Percentiles rank a stretch among this genome's conserved stretches.
Evolutionary conservation across 2,888 invertebrate genomes (phyloP).

Genomic region (Diachrysia chrysitis): DNA sequence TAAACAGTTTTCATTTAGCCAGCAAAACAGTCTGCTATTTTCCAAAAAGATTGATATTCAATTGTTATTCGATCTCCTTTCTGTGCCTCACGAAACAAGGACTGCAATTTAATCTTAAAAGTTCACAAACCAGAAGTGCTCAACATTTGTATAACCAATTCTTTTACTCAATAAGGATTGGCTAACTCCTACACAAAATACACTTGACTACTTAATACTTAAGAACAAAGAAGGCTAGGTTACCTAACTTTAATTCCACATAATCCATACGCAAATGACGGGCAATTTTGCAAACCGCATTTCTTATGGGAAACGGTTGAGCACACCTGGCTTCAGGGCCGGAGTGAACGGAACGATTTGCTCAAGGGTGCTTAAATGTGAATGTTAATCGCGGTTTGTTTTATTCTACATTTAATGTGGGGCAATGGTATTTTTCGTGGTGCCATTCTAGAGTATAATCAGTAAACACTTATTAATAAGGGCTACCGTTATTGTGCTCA

Average conservation of each 20-base stretch:
- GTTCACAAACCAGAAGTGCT: conserved; percentile 15
- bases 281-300: conserved; percentile 67
- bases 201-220: conserved; percentile 17
- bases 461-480: too few relatives aligned
- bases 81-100: background rate
- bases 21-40: background rate
- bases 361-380: conserved; percentile 56
- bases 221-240: conserved; percentile 59
- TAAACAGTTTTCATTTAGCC: too few relatives aligned
- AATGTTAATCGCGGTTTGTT: conserved; percentile 54
- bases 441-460: conserved; percentile 4
- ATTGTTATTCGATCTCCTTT: background rate
- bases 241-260: conserved; percentile 68
- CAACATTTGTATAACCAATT: conserved; percentile 32
- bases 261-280: conserved; percentile 67
- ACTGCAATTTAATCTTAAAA: conserved; percentile 23
- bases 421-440: conserved; percentile 25
- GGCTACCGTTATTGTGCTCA: too few relatives aligned
- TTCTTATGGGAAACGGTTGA: conserved; percentile 72
- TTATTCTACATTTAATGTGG: conserved; percentile 39
- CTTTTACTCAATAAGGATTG: conserved; percentile 32
- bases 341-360: conserved; percentile 39
- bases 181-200: conserved; percentile 26
- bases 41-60: background rate
- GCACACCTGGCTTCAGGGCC: conserved; percentile 60